Conservation (phyloP, 37 sponge, comb jelly and placozoan species). For the Ephydatia muelleri region DNA sequence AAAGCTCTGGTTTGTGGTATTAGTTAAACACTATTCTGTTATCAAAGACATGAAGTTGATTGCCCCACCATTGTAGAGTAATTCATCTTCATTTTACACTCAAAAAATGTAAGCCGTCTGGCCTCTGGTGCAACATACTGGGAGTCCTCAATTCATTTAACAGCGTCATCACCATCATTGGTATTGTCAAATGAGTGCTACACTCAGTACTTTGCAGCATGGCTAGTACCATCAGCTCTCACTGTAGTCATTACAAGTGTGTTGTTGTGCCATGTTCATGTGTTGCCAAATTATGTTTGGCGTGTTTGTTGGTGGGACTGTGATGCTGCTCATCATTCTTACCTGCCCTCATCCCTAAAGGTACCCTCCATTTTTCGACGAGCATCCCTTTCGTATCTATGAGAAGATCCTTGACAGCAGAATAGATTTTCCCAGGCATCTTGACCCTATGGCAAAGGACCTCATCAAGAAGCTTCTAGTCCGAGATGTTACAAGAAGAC, state of each 20-base stretch:
- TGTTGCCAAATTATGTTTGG: too few relatives aligned
- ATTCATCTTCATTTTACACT: background rate
- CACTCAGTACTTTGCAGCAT: too few relatives aligned
- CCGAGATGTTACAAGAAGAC: conserved; percentile 76
- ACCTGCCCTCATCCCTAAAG: conserved; percentile 17
- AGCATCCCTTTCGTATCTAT: conserved; percentile 90
- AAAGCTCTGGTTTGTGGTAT: background rate
- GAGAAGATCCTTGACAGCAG: conserved; percentile 91
- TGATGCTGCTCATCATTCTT: background rate
- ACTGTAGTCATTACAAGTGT: background rate
- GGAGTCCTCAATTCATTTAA: background rate
- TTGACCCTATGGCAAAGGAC: conserved; percentile 76
- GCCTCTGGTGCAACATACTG: background rate
- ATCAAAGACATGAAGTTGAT: background rate
- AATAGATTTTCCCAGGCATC: conserved; percentile 80
- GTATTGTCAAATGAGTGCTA: too few relatives aligned
- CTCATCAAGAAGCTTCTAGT: conserved; percentile 80
- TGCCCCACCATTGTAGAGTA: background rate
- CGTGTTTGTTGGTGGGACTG: too few relatives aligned
- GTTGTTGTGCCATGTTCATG: background rate
- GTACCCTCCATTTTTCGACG: conserved; percentile 96
- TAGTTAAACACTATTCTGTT: background rate
- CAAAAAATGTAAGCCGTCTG: background rate
- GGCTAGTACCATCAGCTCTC: background rate
- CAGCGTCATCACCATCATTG: too few relatives aligned